phyloP scores from a whole-genome alignment of 2,113 vertebrate species.

The Ameiurus melas region DNA sequence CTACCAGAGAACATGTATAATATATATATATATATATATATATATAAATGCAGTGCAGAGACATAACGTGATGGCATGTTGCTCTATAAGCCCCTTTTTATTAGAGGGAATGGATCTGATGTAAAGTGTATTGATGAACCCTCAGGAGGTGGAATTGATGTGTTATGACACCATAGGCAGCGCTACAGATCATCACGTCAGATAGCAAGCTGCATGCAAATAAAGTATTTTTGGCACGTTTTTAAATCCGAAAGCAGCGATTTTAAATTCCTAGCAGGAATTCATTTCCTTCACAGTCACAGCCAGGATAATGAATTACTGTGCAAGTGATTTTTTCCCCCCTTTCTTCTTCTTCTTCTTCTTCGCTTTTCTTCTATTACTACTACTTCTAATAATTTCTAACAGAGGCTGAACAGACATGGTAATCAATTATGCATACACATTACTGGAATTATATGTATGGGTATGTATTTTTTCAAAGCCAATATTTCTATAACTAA shows the following conservation, averaged over 20 bases:
- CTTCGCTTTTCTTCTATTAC: background rate
- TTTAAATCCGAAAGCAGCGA: background rate
- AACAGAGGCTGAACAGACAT: background rate
- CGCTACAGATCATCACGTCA: background rate
- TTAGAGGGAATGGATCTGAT: background rate
- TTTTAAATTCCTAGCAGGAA: background rate
- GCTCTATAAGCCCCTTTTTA: background rate
- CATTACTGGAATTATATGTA: background rate
- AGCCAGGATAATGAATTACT: background rate
- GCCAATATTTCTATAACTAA: conserved; percentile 3
- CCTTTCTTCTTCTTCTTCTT: background rate
- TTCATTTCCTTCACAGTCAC: background rate
- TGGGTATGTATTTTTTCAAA: background rate
- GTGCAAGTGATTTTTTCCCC: background rate
- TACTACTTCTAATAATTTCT: background rate
- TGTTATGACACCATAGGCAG: background rate
- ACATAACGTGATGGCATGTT: background rate
- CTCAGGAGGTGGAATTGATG: background rate
- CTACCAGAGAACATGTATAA: no score
- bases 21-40: no score
- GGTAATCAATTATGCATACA: background rate
- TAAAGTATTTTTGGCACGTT: background rate
- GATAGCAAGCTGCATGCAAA: background rate
- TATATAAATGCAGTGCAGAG: background rate
- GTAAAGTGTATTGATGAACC: background rate